Base-by-base conservation (phyloP, 2,888 invertebrate genomes). In the Nebria brevicollis region DNA sequence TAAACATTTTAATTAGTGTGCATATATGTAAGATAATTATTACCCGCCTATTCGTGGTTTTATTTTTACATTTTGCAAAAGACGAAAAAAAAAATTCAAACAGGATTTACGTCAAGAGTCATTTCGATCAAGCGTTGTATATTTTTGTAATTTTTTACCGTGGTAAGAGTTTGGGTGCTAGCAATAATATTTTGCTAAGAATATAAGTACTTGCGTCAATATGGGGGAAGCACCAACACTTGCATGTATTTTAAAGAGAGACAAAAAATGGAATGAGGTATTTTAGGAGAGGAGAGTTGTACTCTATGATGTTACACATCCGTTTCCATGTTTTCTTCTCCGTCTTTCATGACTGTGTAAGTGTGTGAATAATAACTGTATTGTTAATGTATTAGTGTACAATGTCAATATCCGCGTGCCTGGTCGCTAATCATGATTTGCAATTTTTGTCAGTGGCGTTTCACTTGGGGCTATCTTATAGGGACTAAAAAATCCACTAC, bases 361-460 rank as follows among this genome's bases (percentile, higher is more conserved):
- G 54, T 54, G 54, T 70, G 20, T 34, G 70, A 15, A 11, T 34
- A 70, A 70, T 34, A 70, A 70, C 68, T 25, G 68, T 68, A 68
- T 68, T 25, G 68, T 25, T 15, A 11, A 54, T 70, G 26, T 34
- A 70, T 25, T 25, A 70, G 25, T 26, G 70, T 34, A 70, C 25
- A 70, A 68, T 77, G 77, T 77, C 77, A 77, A 77, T 43, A 77
- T 68, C 77, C 77, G 77, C 77, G 68, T 42, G 68, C 66, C 66
- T 42, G 54, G 15, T 66, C 43, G 43, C 43, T 41, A 66, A 66
- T 77, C 66, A 66, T 76, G 77, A 66, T 75, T 54, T 15, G 42
- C 42, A 25, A 26, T 70, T 70, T 70, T 15, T 7, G 66, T 15
- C 77, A 77, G 77, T 68, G 68, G 66, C 77, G 77, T 68, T 26